These are phyloP conservation scores for Solenopsis invicta DNA, from an alignment of 1,140 invertebrate species.

Conservation along the genomic window DNA sequence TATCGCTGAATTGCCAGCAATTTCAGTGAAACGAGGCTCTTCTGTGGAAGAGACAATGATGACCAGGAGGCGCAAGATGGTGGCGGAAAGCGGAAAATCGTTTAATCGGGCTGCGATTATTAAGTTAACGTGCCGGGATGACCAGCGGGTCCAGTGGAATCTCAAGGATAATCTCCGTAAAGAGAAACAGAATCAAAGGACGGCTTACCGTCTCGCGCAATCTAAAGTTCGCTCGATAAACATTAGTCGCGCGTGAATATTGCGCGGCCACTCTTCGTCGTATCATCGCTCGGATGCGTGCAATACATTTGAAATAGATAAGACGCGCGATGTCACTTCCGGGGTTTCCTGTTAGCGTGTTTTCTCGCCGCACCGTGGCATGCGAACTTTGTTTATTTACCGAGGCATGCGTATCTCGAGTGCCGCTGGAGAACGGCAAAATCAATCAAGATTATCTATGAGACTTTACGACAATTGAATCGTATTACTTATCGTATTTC, in stretches of 20 bases:
- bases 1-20: not conserved
- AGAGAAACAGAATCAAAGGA: slow-evolving; percentile 1
- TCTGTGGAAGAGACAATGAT: not conserved
- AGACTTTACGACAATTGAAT: not conserved
- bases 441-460: not conserved
- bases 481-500: not conserved
- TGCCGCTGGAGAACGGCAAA: not conserved
- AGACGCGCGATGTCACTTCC: slow-evolving; percentile 57
- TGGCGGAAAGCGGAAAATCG: not conserved
- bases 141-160: slow-evolving; percentile 60
- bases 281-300: slow-evolving; percentile 52
- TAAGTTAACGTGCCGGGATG: slow-evolving; percentile 36
- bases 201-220: slow-evolving; percentile 4
- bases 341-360: slow-evolving; percentile 50
- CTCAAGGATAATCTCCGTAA: slow-evolving; percentile 31
- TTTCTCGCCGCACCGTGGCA: not conserved
- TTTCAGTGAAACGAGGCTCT: slow-evolving; percentile 23
- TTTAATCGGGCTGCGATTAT: slow-evolving; percentile 51
- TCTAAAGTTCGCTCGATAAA: slow-evolving; percentile 52
- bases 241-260: slow-evolving; percentile 28
- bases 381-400: not conserved
- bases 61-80: not conserved
- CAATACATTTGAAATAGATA: slow-evolving; percentile 70
- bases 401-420: not conserved
- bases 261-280: not conserved